Conservation (phyloP, 1,140 invertebrate species). For the Venustaconcha ellipsiformis region DNA sequence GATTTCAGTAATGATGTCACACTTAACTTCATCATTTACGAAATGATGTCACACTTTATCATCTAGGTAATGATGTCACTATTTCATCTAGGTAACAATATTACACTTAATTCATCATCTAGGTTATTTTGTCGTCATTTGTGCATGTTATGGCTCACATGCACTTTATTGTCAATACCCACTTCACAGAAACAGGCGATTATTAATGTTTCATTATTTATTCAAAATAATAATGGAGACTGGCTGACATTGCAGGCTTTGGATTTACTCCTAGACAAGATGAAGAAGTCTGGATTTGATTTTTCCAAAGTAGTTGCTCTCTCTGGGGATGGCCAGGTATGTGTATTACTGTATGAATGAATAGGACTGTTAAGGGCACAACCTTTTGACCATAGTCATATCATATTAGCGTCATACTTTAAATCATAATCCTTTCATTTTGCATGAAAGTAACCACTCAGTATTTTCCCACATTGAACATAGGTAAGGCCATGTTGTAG, state of each 20-base stretch:
- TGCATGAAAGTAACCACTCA: no score
- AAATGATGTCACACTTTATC: no score
- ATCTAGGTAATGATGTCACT: not conserved
- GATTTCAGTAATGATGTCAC: no score
- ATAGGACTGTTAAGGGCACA: no score
- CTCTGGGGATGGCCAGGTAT: constrained; percentile 90
- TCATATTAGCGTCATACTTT: no score
- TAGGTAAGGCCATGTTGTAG: no score
- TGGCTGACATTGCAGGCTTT: constrained; percentile 73
- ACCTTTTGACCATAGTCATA: no score
- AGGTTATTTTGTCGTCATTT: not conserved
- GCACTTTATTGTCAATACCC: not conserved
- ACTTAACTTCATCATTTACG: not conserved
- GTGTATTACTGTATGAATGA: not conserved
- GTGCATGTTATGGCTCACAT: not conserved
- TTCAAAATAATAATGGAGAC: not conserved
- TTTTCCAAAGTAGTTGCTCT: constrained; percentile 85
- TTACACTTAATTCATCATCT: no score
- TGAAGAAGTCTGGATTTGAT: constrained; percentile 83
- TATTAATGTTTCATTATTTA: not conserved
- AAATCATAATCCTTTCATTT: no score
- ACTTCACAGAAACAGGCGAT: not conserved
- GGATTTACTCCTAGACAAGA: constrained; percentile 88
- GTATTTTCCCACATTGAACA: no score
- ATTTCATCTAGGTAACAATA: no score